Evolutionary conservation across 2,113 vertebrate species (phyloP), one percentile per base, ranked within the genome.

Genomic region (Bos taurus): DNA sequence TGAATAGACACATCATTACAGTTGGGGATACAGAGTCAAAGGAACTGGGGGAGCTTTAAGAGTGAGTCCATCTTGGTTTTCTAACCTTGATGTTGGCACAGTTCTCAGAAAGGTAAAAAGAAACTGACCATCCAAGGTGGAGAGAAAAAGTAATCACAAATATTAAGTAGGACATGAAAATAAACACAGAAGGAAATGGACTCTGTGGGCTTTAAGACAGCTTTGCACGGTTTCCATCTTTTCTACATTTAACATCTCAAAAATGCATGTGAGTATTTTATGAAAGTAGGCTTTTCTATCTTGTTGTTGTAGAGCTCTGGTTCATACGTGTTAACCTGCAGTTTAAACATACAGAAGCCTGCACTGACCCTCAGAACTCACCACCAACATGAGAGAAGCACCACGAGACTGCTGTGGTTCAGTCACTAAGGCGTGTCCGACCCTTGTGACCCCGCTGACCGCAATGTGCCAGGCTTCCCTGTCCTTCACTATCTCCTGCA

Each of bases 41-140:
- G 36, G 54, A 93, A 97, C 19, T 30, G 11, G 19, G 50, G 33
- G 46, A 92, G 64, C 46, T 96, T 97, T 30, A 83, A 26, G 14
- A 95, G 46, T 78, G 57, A 96, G n/a, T 71, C 54, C 36, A 93
- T 52, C 54, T 87, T 96, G 54, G 33, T 90, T 97, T 94, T 96
- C 88, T 94, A 92, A 77, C 25, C 78, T 95, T 67, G n/a, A 91
- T 56, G 23, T 13, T 52, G 60, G 40, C 17, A 94, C 28, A 97
- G 67, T 7, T 56, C 36, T 97, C 33, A 94, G 46, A 95, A 48
- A 91, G 50, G 90, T 62, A 84, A 85, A 90, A 93, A 94, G 59
- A 93, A 92, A 95, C 14, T 28, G 91, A 62, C 19, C 56, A 96
- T 36, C 52, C 90, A 92, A 96, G 50, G 48, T 33, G 74, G 23